Evolutionary conservation across 2,888 invertebrate species (phyloP).

Genomic region (Epistrophe eligans): DNA sequence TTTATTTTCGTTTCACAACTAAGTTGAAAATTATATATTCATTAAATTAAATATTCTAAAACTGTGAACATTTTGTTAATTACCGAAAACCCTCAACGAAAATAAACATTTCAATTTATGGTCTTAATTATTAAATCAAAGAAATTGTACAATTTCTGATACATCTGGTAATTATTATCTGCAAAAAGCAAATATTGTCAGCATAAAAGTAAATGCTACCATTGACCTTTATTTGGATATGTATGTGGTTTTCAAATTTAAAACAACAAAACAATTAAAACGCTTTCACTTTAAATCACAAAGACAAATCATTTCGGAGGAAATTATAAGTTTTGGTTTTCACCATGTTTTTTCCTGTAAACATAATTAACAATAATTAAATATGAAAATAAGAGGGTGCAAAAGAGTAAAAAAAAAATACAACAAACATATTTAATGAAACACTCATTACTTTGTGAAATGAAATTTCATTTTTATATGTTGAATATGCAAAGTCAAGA

Average conservation of each 20-base stretch:
- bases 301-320: slow-evolving; percentile 17
- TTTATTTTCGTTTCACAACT: too few species aligned
- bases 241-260: slow-evolving; percentile 13
- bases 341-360: slow-evolving; percentile 9
- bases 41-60: too few species aligned
- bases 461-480: slow-evolving; percentile 43
- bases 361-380: slow-evolving; percentile 23
- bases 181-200: not conserved
- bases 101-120: not conserved
- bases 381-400: not conserved
- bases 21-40: too few species aligned
- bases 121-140: not conserved
- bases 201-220: not conserved
- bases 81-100: not conserved
- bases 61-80: not conserved
- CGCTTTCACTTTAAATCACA: slow-evolving; percentile 52
- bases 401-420: not conserved
- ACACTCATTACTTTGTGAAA: slow-evolving; percentile 60
- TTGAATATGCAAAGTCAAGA: not conserved
- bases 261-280: slow-evolving; percentile 30
- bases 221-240: not conserved
- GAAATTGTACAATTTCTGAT: not conserved
- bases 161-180: not conserved
- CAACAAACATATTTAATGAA: slow-evolving; percentile 37
- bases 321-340: not conserved